Percentiles rank a stretch among this genome's conserved stretches.
phyloP scores from a whole-genome alignment of 2,888 invertebrate species.

The Polydrusus pterygomalis region DNA sequence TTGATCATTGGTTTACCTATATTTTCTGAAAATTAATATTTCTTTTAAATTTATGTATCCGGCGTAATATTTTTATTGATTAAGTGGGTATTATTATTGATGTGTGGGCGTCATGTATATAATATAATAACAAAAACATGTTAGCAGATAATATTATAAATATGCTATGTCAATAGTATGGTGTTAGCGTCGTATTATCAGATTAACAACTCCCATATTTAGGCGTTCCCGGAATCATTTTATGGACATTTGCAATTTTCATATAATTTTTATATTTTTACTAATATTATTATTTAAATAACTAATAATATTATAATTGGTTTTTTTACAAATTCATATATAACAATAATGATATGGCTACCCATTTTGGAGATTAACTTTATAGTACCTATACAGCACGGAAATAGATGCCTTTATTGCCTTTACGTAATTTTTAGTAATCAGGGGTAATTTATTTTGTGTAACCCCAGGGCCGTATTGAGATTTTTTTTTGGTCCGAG shows the following conservation, averaged over 20 bases:
- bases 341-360: too few relatives aligned
- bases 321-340: not conserved
- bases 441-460: too few relatives aligned
- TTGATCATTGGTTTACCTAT: not conserved
- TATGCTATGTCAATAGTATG: too few relatives aligned
- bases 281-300: not conserved
- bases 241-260: not conserved
- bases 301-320: not conserved
- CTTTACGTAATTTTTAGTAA: too few relatives aligned
- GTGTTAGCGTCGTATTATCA: too few relatives aligned
- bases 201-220: not conserved
- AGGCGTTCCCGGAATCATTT: not conserved
- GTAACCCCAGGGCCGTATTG: too few relatives aligned
- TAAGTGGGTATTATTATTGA: slow-evolving; percentile 18
- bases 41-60: not conserved
- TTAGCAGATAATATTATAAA: not conserved
- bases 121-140: too few relatives aligned
- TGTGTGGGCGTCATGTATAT: slow-evolving; percentile 10
- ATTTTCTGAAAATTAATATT: not conserved
- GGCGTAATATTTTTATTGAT: not conserved
- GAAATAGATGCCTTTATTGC: too few relatives aligned
- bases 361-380: too few relatives aligned
- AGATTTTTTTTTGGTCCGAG: too few relatives aligned
- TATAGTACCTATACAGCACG: too few relatives aligned
- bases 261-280: not conserved